Conservation (phyloP, 2,888 invertebrate genomes). For the Pandemis heparana region DNA sequence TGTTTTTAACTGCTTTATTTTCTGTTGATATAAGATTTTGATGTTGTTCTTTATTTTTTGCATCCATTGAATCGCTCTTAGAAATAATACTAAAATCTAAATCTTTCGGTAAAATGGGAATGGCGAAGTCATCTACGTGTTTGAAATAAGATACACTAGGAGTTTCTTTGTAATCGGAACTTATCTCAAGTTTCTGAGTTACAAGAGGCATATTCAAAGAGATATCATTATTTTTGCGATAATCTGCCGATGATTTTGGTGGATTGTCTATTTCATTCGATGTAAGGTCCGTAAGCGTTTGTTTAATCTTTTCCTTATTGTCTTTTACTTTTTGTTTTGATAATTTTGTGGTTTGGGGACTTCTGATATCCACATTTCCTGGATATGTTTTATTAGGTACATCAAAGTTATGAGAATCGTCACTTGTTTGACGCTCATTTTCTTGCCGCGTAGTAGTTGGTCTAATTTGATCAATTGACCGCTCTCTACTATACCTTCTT, state of each 20-base stretch:
- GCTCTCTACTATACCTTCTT: conserved; percentile 22
- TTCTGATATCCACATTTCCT: not conserved
- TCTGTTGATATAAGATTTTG: not conserved
- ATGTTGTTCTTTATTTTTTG: not conserved
- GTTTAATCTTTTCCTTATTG: conserved; percentile 1
- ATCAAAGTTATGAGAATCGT: not conserved
- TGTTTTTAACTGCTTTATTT: not conserved
- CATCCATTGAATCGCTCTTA: not conserved
- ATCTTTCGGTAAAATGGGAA: not conserved
- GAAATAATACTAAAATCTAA: not conserved
- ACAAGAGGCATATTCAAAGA: not conserved
- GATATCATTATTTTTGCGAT: not conserved
- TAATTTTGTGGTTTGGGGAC: not conserved
- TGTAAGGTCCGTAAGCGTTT: not conserved
- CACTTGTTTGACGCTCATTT: not conserved
- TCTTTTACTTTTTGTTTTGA: not conserved
- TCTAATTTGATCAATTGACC: conserved; percentile 16
- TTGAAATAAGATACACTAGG: not conserved
- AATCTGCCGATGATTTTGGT: not conserved
- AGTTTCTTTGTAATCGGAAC: not conserved
- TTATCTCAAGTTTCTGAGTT: not conserved
- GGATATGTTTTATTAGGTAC: not conserved
- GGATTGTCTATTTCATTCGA: not conserved
- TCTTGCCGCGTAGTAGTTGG: not conserved
- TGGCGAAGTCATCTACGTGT: not conserved